Conservation (phyloP, 1,140 invertebrate species). For the Cepaea nemoralis region DNA sequence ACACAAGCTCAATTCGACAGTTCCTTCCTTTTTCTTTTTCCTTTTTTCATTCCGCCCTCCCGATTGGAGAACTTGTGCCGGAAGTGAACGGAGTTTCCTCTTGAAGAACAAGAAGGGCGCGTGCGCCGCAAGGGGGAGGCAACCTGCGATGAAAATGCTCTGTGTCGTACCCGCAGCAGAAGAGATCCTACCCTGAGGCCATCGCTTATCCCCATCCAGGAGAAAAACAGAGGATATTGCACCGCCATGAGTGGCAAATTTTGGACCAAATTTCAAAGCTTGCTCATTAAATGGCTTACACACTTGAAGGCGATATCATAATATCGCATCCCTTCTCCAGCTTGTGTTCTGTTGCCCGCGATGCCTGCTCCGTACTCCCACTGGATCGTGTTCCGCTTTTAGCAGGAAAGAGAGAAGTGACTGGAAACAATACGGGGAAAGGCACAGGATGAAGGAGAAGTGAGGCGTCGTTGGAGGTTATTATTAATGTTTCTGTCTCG, state of each 20-base stretch:
- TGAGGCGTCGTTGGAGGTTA: no score
- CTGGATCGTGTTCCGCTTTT: no score
- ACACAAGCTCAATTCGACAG: not conserved
- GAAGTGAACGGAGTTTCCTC: conserved; percentile 25
- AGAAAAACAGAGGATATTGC: conserved; percentile 36
- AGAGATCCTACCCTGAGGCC: not conserved
- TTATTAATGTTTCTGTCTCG: no score
- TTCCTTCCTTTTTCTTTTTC: not conserved
- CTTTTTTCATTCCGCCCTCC: not conserved
- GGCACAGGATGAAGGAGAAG: no score
- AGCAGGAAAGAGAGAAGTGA: no score
- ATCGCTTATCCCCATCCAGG: conserved; percentile 18
- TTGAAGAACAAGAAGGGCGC: conserved; percentile 23
- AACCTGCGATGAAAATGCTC: conserved; percentile 27
- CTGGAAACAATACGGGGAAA: no score
- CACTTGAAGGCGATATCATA: conserved; percentile 13
- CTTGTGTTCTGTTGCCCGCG: not conserved
- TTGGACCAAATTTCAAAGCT: conserved; percentile 24
- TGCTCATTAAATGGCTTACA: conserved; percentile 33
- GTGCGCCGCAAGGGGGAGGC: conserved; percentile 14
- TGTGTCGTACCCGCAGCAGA: not conserved
- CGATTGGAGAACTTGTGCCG: not conserved
- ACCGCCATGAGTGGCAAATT: conserved; percentile 20
- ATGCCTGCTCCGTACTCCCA: no score
- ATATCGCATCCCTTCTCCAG: not conserved